Evolutionary conservation across 2,888 invertebrate species (phyloP), one percentile per base, ranked within the genome.

Genomic region (Carabus problematicus): DNA sequence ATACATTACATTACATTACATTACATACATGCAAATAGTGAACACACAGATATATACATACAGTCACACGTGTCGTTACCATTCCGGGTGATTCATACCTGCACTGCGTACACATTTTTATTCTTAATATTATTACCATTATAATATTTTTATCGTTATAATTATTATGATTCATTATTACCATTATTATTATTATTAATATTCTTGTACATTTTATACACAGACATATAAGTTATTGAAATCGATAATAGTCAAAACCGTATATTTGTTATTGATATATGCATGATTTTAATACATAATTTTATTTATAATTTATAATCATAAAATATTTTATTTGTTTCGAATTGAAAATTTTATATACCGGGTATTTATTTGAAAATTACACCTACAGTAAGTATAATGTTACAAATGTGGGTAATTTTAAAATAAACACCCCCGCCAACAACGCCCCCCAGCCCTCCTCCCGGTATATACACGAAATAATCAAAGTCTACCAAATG

Each of bases 241-340:
- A 59, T 67, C 19, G 56, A 45, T 47, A 14, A 29, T 45, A 16
- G 40, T 54, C 63, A 49, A n/a, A n/a, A 47, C 54, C 68, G 39
- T 60, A 68, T 60, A 61, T 68, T 68, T 68, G 68, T 68, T 68
- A 68, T 54, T 63, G 42, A 29, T 29, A 29, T 6, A 29, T 29
- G 29, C 29, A 29, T 29, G 29, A 29, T 29, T 29, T 29, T 29
- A 29, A 29, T 29, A 3, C 29, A 29, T 29, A 29, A 29, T 29
- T 29, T 29, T 29, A 29, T 29, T 29, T 29, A 29, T 29, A 29
- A 29, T 29, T 29, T 29, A 6, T 29, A n/a, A 29, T 29, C 29
- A 3, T 29, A 29, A 29, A 29, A 29, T 29, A 29, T 29, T 29
- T 29, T 29, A 29, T 29, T 29, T 29, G 29, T 29, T 29, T 29